Evolutionary conservation across 2,888 invertebrate species (phyloP).

Genomic region (Xiphydria camelus): DNA sequence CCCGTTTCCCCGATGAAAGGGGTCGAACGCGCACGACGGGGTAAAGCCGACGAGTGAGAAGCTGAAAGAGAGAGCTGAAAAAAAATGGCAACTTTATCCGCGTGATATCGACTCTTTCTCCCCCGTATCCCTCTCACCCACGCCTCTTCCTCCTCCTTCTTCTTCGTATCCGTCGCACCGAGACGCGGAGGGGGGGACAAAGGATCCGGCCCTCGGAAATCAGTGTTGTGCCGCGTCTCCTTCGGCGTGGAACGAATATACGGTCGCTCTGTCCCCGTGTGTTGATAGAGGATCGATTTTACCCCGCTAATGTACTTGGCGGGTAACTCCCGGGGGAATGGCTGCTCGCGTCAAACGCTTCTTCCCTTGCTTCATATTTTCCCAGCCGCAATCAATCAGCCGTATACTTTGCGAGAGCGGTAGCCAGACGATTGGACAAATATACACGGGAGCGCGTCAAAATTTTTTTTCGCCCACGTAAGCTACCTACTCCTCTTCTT

Average conservation of each 20-base stretch:
- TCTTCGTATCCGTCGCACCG: slow-evolving; percentile 10
- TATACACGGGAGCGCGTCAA: too few relatives aligned
- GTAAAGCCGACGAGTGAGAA: too few relatives aligned
- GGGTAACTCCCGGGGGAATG: slow-evolving; percentile 28
- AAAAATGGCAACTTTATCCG: too few relatives aligned
- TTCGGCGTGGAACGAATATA: too few relatives aligned
- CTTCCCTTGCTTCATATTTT: slow-evolving; percentile 16
- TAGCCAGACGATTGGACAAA: background rate
- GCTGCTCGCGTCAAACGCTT: slow-evolving; percentile 27
- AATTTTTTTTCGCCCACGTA: too few relatives aligned
- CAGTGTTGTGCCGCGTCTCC: too few relatives aligned
- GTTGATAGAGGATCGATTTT: slow-evolving; percentile 31
- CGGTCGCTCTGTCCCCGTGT: too few relatives aligned
- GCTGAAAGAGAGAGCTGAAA: too few relatives aligned
- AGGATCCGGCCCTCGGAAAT: too few relatives aligned
- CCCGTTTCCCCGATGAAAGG: slow-evolving; percentile 3
- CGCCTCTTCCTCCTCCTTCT: slow-evolving; percentile 18
- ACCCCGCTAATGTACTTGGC: slow-evolving; percentile 38
- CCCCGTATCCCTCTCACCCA: slow-evolving; percentile 11
- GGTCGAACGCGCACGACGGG: slow-evolving; percentile 23
- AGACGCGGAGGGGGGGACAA: too few relatives aligned
- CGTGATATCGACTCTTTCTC: background rate
- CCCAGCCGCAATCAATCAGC: slow-evolving; percentile 32
- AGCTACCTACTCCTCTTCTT: too few relatives aligned
- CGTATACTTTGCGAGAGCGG: slow-evolving; percentile 3